Conservation (phyloP, 2,113 vertebrate species). For the Sander lucioperca region DNA sequence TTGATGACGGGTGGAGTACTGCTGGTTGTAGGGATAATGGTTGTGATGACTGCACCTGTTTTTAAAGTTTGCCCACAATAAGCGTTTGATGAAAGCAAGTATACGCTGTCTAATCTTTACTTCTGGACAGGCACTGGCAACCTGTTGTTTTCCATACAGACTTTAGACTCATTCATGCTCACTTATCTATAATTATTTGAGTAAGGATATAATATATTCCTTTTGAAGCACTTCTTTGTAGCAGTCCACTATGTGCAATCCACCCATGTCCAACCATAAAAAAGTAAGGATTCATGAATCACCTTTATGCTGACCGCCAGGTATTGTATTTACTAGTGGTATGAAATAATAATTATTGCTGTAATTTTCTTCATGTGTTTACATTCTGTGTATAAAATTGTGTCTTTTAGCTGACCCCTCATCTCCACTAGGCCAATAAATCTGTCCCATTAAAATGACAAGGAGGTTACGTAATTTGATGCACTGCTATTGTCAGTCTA, state of each 20-base stretch:
- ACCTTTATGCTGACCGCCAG: not conserved
- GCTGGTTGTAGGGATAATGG: conserved; percentile 34
- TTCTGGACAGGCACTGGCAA: not conserved
- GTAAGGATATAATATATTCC: not conserved
- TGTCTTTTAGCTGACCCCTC: too few relatives aligned
- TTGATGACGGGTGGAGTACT: conserved; percentile 17
- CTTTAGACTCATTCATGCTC: not conserved
- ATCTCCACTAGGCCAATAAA: not conserved
- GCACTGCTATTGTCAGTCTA: not conserved
- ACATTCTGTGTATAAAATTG: too few relatives aligned
- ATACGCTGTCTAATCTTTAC: conserved; percentile 14
- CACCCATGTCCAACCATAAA: not conserved
- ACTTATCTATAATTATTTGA: not conserved
- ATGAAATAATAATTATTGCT: not conserved
- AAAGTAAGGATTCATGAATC: not conserved
- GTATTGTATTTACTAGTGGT: not conserved
- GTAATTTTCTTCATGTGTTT: too few relatives aligned
- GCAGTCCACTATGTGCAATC: not conserved
- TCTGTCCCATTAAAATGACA: not conserved
- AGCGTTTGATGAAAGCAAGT: conserved; percentile 11
- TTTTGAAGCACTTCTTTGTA: not conserved
- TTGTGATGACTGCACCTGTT: conserved; percentile 23
- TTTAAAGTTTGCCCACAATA: conserved; percentile 27
- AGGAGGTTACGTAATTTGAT: not conserved
- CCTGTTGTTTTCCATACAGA: not conserved